Evolutionary conservation across 2,113 vertebrate species (phyloP), one percentile per base, ranked within the genome.

Genomic region (Tapirus terrestris): DNA sequence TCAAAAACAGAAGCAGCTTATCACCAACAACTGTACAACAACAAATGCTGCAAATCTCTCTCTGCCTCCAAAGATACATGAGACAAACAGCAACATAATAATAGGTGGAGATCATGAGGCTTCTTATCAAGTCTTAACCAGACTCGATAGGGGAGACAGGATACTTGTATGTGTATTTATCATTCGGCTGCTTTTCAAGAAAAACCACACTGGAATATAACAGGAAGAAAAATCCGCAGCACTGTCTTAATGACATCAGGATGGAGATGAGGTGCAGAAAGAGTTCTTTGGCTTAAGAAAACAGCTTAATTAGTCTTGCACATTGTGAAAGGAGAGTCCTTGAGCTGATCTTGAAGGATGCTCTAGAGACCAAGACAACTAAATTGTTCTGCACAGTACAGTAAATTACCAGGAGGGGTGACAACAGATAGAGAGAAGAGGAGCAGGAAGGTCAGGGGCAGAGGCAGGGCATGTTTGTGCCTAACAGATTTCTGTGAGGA

Each of bases 181-280:
- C 65, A 75, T 61, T 67, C 81, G 58, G 73, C 58, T 51, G 27
- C 13, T 73, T 86, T 90, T 90, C 65, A 75, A 60, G 13, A 93
- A 85, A 93, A 95, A 95, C 90, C 94, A 95, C 80, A 90, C 33
- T 60, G 33, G 48, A 93, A 89, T 85, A 43, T 18, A 76, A 85
- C 85, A 97, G 65, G 90, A 93, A 95, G 90, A 81, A 73, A 93
- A 86, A 25, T 16, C 7, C 73, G 27, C 21, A 29, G 14, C 29
- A 17, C 65, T 27, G 23, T 65, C 63, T 84, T 18, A 63, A 12
- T 48, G 61, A 92, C 18, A 5, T 67, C 39, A 92, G 27, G 29
- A 60, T 72, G 13, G 27, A 80, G 36, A 65, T 33, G 27, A 80
- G 33, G 4, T 27, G 20, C n/a, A n/a, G 51, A 68, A n/a, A 82